Evolutionary conservation across 2,888 invertebrate species (phyloP), one percentile per base, ranked within the genome.

Genomic region (Charanyca ferruginea): DNA sequence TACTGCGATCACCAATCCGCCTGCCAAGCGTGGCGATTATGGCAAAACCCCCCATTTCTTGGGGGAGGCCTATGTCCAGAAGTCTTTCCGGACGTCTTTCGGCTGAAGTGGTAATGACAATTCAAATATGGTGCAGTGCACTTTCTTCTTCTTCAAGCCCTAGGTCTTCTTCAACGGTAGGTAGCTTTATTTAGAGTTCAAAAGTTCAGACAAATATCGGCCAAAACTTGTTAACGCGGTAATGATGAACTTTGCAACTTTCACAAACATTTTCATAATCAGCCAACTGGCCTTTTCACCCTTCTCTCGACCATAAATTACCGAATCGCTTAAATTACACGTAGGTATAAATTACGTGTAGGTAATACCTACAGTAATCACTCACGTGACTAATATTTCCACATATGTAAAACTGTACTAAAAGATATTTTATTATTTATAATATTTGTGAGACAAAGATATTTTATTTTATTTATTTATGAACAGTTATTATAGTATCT

Each of bases 241-340:
- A n/a, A 22, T 7, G 65, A 20, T 28, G 20, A 18, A 62, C 32
- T 60, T 65, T 11, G 38, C 5, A 16, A 32, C 28, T 66, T 66
- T 35, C 48, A 25, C 48, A 61, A n/a, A 66, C 18, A 18, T 49
- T 62, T 41, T 62, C 13, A 49, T 38, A 25, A 42, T 18, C 38
- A 3, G 28, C 51, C 73, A 72, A 72, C 67, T 63, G 73, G 49
- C 67, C 49, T 67, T 72, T 67, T 45, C 44, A 63, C 38, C 67
- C 62, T 42, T 22, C 41, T 62, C 42, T 62, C 18, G 35, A 16
- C 48, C 48, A 49, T 49, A 67, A 72, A 67, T 72, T 22, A 67
- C 49, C 72, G 49, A 72, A 62, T 72, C 63, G 42, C 9, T 28
- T 62, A 25, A 25, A 25, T 6, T 28, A 8, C 8, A 28, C 8